Base-by-base conservation (phyloP, 2,888 invertebrate genomes). In the Synergus japonicus region DNA sequence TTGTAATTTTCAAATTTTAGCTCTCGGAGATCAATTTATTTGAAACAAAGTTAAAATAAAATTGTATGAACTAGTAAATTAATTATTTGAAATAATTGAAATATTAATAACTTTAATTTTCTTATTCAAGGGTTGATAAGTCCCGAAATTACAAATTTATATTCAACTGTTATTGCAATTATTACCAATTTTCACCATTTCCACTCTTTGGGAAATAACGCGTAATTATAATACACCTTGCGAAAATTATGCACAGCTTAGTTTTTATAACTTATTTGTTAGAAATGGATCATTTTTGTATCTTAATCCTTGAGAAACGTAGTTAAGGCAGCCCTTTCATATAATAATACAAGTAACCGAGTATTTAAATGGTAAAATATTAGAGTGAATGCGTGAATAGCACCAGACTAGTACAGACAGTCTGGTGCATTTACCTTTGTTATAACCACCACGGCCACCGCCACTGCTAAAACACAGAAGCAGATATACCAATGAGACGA, bases 401-500 rank as follows among this genome's bases (percentile, higher is more conserved):
- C 96, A 95, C 95, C 95, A 93, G 94, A 94, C 94, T 94, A 93
- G 93, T 93, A 93, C 93, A 94, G 89, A 89, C 90, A 91, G 94
- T 94, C 95, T 94, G 96, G 95, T 96, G 96, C 94, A 94, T 96
- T 97, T 97, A 97, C 97, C 97, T 97, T 97, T 97, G 95, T 96
- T 97, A 97, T 94, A 97, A 97, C 97, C 97, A 96, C 97, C 97
- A 96, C 96, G 96, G 95, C 96, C 95, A 96, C 97, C 96, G 96
- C 97, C 97, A 95, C 95, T 95, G 96, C 97, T 96, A 96, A 96
- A 96, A 96, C 96, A 96, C 94, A 96, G 95, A 95, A 94, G 94
- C 95, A 94, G 93, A 94, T 94, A 94, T 94, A 95, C 95, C 95
- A 95, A 95, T 95, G 95, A 94, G 93, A 93, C 91, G 92, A 92